These are phyloP conservation scores for Peromyscus californicus DNA, from an alignment of 2,113 vertebrate species.

Conservation along the genomic window DNA sequence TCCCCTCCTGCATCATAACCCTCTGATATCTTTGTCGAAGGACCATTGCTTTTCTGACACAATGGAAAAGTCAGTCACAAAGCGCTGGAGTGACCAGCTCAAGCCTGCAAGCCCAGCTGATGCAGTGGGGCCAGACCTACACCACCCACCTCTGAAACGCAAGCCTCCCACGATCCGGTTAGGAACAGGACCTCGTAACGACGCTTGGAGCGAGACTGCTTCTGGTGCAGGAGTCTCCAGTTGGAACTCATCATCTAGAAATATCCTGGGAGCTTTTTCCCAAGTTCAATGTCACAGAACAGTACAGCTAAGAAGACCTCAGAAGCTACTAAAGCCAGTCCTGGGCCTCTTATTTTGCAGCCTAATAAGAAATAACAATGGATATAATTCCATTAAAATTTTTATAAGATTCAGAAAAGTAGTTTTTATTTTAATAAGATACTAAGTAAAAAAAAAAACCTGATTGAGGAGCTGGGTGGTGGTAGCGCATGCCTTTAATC, in stretches of 20 bases:
- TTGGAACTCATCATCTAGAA: neutral
- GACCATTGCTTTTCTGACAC: neutral
- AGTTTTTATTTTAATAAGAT: neutral
- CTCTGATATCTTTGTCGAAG: fast-evolving
- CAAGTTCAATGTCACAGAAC: neutral
- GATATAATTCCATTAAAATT: neutral
- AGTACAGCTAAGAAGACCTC: neutral
- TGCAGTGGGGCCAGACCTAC: fast-evolving
- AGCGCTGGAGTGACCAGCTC: neutral
- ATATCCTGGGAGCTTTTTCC: neutral
- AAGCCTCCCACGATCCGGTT: fast-evolving
- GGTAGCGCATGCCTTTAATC: neutral
- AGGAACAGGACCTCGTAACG: neutral
- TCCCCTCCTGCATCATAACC: fast-evolving
- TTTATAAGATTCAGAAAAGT: neutral
- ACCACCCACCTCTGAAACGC: neutral
- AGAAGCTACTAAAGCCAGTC: neutral
- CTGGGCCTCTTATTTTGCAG: neutral
- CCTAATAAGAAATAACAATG: neutral
- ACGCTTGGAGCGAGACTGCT: too few relatives aligned
- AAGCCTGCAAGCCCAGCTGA: fast-evolving
- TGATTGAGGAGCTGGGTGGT: neutral
- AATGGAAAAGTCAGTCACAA: too few relatives aligned
- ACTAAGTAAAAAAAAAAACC: neutral
- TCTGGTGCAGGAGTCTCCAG: neutral